Evolutionary conservation across 2,888 invertebrate species (phyloP), one percentile per base, ranked within the genome.

Genomic region (Seira sanloemensis): DNA sequence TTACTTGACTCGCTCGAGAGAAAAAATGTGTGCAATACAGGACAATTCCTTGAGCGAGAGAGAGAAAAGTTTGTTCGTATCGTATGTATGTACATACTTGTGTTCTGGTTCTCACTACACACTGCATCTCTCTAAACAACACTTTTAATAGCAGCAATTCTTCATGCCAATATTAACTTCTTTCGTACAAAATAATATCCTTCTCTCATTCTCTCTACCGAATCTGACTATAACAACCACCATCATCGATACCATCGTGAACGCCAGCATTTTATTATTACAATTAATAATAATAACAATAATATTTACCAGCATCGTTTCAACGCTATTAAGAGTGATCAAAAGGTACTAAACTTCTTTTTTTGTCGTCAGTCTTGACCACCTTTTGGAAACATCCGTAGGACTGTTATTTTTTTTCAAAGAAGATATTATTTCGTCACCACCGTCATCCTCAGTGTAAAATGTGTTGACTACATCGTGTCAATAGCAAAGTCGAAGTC

Each of bases 31-130:
- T 58, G 58, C 58, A 58, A 58, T 58, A 58, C 58, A 58, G 58
- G 58, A 58, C 58, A 58, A 58, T 58, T 58, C 58, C n/a, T 58
- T 58, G n/a, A n/a, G n/a, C n/a, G n/a, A n/a, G n/a, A n/a, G n/a
- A n/a, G n/a, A n/a, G n/a, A n/a, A n/a, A n/a, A n/a, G n/a, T n/a
- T n/a, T n/a, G n/a, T n/a, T n/a, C n/a, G n/a, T n/a, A n/a, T n/a
- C n/a, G n/a, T n/a, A n/a, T n/a, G n/a, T n/a, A n/a, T n/a, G n/a
- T n/a, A n/a, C 58, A 58, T 12, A 58, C 7, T 58, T 58, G 7
- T 58, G n/a, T 2, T 58, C n/a, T 18, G 2, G 5, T 4, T 58
- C 9, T 18, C 9, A 12, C 58, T 58, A 4, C n/a, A 16, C 58
- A 16, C 58, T 58, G 16, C 58, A 58, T 58, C 58, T 58, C 5